A percentile compares a stretch with the other conserved stretches of the same genome.
phyloP scores from a whole-genome alignment of 2,113 vertebrate genomes.

The Delphinapterus leucas region DNA sequence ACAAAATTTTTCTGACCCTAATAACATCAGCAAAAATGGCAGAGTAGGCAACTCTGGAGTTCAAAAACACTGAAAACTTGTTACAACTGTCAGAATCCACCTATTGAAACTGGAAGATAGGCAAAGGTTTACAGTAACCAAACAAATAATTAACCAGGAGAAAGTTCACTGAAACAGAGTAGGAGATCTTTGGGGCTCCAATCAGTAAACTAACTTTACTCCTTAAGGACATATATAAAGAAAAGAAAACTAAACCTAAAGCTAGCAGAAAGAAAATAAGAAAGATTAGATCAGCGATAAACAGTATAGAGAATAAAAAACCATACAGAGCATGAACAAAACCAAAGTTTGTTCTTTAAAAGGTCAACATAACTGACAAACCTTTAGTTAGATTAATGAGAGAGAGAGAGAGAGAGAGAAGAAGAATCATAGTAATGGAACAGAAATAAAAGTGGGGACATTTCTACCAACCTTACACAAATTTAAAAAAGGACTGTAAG shows the following conservation, averaged over 20 bases:
- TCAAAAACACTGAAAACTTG: neutral
- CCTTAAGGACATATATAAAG: neutral
- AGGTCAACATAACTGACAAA: neutral
- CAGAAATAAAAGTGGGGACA: neutral
- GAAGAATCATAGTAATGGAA: neutral
- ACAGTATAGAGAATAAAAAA: neutral
- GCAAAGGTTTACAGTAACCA: neutral
- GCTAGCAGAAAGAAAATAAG: neutral
- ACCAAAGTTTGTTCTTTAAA: neutral
- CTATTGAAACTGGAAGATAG: neutral
- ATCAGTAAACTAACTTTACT: neutral
- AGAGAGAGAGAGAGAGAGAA: neutral
- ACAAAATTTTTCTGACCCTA: neutral
- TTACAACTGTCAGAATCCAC: neutral
- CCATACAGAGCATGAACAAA: neutral
- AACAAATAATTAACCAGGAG: neutral
- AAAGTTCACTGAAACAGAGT: neutral
- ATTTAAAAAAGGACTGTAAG: neutral
- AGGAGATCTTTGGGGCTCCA: neutral
- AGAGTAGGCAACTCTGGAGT: neutral
- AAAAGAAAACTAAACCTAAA: neutral
- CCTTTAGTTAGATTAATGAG: neutral
- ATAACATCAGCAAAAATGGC: neutral
- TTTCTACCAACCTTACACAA: neutral
- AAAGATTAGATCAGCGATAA: neutral